phyloP scores from a whole-genome alignment of 1,140 invertebrate species.

The Ceratosolen fusciceps region DNA sequence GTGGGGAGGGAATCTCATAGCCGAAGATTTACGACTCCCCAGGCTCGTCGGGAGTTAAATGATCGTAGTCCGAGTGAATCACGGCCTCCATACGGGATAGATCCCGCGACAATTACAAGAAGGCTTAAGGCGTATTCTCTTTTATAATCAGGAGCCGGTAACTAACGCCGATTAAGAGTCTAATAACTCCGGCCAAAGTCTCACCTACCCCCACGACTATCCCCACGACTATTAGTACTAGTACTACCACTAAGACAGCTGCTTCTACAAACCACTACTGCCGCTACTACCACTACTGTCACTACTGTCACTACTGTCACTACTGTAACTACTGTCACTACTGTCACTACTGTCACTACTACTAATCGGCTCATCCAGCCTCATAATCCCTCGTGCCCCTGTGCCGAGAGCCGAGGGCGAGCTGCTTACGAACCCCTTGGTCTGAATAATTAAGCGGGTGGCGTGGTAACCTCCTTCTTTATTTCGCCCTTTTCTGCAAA shows the following conservation, averaged over 20 bases:
- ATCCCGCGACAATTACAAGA: slow-evolving; percentile 62
- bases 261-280: too few species aligned
- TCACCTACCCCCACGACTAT: slow-evolving; percentile 26
- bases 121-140: slow-evolving; percentile 65
- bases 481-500: slow-evolving; percentile 9
- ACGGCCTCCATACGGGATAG: slow-evolving; percentile 21
- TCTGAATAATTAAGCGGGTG: slow-evolving; percentile 70
- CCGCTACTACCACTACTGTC: slow-evolving; percentile 1
- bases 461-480: slow-evolving; percentile 36
- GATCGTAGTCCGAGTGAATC: slow-evolving; percentile 19
- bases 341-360: slow-evolving; percentile 31
- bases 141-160: slow-evolving; percentile 63
- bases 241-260: too few species aligned
- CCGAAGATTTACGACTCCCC: slow-evolving; percentile 34
- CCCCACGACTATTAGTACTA: too few species aligned
- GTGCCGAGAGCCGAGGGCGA: slow-evolving; percentile 64
- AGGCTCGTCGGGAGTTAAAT: slow-evolving; percentile 25
- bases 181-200: slow-evolving; percentile 50
- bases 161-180: slow-evolving; percentile 63
- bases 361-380: slow-evolving; percentile 39
- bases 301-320: slow-evolving; percentile 2
- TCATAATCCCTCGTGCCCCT: neutral
- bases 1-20: slow-evolving; percentile 19
- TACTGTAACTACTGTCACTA: slow-evolving; percentile 32
- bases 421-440: slow-evolving; percentile 70